A percentile compares a stretch with the other conserved stretches of the same genome.
phyloP scores from a whole-genome alignment of 2,797 vertebrate species.

The Hydrolagus colliei region DNA sequence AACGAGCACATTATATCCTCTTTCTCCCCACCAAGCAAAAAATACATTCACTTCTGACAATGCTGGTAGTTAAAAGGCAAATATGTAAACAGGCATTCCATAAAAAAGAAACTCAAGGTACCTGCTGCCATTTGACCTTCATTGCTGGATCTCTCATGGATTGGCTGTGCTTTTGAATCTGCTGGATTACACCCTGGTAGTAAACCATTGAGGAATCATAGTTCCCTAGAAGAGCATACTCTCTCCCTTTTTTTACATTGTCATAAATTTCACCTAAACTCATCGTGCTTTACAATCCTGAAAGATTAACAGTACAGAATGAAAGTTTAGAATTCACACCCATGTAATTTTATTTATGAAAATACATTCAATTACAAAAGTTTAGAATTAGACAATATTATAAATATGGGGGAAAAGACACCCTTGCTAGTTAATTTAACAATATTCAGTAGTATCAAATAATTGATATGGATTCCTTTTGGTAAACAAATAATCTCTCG shows the following conservation, averaged over 20 bases:
- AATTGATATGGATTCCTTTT: too few species aligned
- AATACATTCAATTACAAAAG: neutral
- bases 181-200: slow-evolving; percentile 92
- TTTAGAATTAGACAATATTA: neutral
- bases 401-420: neutral
- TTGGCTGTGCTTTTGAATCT: slow-evolving; percentile 86
- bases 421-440: too few species aligned
- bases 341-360: neutral
- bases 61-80: neutral
- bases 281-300: slow-evolving; percentile 66
- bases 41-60: neutral
- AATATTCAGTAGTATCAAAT: too few species aligned
- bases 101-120: slow-evolving; percentile 44
- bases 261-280: slow-evolving; percentile 89
- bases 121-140: slow-evolving; percentile 89
- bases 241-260: slow-evolving; percentile 90
- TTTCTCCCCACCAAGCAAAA: neutral
- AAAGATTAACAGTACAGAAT: slow-evolving; percentile 16
- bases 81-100: neutral
- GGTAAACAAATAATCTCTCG: too few species aligned
- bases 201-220: slow-evolving; percentile 93
- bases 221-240: slow-evolving; percentile 91
- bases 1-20: neutral
- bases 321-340: neutral
- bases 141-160: slow-evolving; percentile 79